Conservation (phyloP, 2,797 vertebrate species). For the Enoplosus armatus region DNA sequence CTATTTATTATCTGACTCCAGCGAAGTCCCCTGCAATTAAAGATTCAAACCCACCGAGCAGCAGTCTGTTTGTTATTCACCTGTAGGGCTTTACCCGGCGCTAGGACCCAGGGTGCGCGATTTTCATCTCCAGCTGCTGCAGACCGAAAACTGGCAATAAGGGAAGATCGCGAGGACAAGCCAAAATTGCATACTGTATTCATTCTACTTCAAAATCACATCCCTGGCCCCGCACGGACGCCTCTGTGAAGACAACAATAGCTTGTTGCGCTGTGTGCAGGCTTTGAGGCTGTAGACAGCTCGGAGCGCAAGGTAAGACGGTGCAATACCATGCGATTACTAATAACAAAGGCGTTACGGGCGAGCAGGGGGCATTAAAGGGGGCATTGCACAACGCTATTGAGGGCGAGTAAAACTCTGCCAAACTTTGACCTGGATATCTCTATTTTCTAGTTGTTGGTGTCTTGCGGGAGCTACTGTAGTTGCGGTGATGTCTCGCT, state of each 20-base stretch:
- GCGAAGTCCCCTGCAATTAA: conserved; percentile 50
- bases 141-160: conserved; percentile 89
- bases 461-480: conserved; percentile 41
- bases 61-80: conserved; percentile 82
- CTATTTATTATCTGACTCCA: conserved; percentile 41
- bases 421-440: conserved; percentile 87
- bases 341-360: conserved; percentile 92
- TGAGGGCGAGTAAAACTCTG: conserved; percentile 85
- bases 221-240: conserved; percentile 69
- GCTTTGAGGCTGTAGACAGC: conserved; percentile 76
- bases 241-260: conserved; percentile 69
- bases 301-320: conserved; percentile 89
- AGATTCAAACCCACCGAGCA: conserved; percentile 53
- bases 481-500: conserved; percentile 64
- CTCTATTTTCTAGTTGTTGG: conserved; percentile 62
- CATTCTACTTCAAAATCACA: conserved; percentile 79
- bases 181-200: conserved; percentile 84
- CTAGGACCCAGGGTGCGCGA: conserved; percentile 92
- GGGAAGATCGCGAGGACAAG: conserved; percentile 89
- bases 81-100: conserved; percentile 85
- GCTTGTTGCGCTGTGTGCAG: conserved; percentile 81
- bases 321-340: conserved; percentile 88
- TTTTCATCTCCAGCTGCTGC: conserved; percentile 91
- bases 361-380: conserved; percentile 89
- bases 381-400: conserved; percentile 87